Evolutionary conservation across 2,113 vertebrate genomes (phyloP).

Genomic region (Neodon shergylaensis): DNA sequence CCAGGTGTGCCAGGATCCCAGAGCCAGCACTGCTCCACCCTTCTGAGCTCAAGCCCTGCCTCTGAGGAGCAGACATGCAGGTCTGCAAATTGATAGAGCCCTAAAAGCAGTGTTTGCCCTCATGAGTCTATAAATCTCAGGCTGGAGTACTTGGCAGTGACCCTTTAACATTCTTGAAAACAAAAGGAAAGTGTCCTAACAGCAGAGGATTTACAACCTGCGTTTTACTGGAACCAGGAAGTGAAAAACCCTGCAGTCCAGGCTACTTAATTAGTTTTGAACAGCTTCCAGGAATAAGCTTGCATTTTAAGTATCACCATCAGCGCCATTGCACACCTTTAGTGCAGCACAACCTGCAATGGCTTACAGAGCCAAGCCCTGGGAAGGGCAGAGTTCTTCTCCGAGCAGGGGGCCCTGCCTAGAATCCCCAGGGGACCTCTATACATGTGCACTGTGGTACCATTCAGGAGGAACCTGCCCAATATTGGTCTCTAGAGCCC

Average conservation of each 20-base stretch:
- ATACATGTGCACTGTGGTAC: neutral
- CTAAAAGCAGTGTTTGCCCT: neutral
- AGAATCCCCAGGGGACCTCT: neutral
- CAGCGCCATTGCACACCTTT: neutral
- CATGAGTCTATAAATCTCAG: neutral
- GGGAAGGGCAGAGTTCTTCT: neutral
- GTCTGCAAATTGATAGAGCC: neutral
- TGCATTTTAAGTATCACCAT: neutral
- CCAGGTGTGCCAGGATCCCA: neutral
- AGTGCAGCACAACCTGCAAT: neutral
- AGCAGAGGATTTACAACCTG: neutral
- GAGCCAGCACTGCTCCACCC: neutral
- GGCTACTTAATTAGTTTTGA: conserved; percentile 1
- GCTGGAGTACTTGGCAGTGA: neutral
- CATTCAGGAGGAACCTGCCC: neutral
- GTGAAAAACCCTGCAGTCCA: neutral
- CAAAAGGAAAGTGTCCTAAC: neutral
- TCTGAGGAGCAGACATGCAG: neutral
- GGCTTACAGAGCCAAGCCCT: neutral
- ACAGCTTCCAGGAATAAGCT: neutral
- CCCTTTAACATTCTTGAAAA: neutral
- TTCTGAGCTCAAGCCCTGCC: neutral
- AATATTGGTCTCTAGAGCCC: neutral
- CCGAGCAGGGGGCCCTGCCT: neutral
- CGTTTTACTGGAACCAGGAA: neutral